Base-by-base conservation (phyloP, 1,140 invertebrate genomes). In the Stenopsyche tienmushanensis region DNA sequence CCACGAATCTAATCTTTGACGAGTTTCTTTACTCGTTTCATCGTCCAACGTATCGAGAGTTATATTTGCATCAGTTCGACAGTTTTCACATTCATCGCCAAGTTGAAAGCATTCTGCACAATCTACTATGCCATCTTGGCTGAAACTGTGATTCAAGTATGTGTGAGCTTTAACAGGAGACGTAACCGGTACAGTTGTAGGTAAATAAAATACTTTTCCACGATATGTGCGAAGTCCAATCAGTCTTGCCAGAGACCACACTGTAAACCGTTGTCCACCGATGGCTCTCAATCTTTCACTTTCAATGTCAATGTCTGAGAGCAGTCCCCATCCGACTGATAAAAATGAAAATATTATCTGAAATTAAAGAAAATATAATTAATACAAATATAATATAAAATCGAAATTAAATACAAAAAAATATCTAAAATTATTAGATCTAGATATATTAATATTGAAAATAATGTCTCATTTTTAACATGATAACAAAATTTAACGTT, bases 281-380 rank as follows among this genome's bases (percentile, higher is more conserved):
- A 98, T 86, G 1, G 86, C 84, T 47, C 96, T 84, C 44, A 97
- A 83, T 69, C 90, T 86, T 79, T 99, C 96, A 77, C 95, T 98
- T 78, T 99, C 96, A 69, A 97, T 96, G 77, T 99, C 96, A 72
- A 99, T 94, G 77, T 99, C 96, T 0, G 95, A 90, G 26, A 98
- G 82, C 2, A 98, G 78, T 1, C 96, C 96, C 94, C 95, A 98
- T 41, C 94, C 93, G 42, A 97, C 84, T 0, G 94, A 97, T 9
- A 99, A 81, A 76, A 98, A 98, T 3, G 94, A 96, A 76, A 90
- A 96, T 66, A 94, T 79, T 66, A 88, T 89, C 77, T 89, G 78
- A 20, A 80, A 82, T 60, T 63, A 72, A 71, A 69, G n/a, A 57
- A 62, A 73, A 52, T n/a, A n/a, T n/a, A n/a, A n/a, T n/a, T n/a